Conservation (phyloP, 2,888 invertebrate genomes). For the Taphrorychus bicolor region DNA sequence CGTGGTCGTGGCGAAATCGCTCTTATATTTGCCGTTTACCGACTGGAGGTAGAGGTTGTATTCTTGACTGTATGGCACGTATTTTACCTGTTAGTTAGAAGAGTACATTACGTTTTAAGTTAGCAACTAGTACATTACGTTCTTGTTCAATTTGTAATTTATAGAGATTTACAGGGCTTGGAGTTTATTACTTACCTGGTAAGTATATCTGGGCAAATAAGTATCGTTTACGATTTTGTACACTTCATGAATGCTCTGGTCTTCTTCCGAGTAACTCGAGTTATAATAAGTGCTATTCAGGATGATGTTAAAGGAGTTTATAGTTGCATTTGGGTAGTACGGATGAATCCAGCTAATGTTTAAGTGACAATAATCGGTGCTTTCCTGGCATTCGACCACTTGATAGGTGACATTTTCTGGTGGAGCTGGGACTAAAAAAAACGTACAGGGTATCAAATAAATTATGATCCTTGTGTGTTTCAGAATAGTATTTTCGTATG, state of each 20-base stretch:
- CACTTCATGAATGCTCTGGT: conserved; percentile 49
- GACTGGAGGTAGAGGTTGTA: conserved; percentile 53
- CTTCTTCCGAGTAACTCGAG: conserved; percentile 41
- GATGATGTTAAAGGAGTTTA: conserved; percentile 52
- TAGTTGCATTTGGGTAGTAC: conserved; percentile 52
- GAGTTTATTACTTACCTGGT: conserved; percentile 45
- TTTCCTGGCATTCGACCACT: conserved; percentile 49
- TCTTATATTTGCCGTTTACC: conserved; percentile 49
- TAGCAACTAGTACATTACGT: not conserved
- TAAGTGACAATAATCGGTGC: conserved; percentile 51
- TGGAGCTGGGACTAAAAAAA: conserved; percentile 51
- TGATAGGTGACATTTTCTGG: conserved; percentile 53
- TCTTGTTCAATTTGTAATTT: too few relatives aligned
- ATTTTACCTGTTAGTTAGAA: conserved; percentile 51
- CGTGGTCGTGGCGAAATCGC: conserved; percentile 43
- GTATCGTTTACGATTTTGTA: conserved; percentile 46
- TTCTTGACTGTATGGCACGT: conserved; percentile 51
- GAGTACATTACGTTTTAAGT: not conserved
- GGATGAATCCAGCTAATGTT: conserved; percentile 56
- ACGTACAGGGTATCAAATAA: too few relatives aligned
- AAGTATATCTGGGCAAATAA: conserved; percentile 49
- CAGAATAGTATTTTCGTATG: too few relatives aligned
- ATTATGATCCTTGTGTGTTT: too few relatives aligned
- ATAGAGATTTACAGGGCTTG: not conserved
- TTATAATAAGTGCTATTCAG: conserved; percentile 47